A percentile compares a stretch with the other conserved stretches of the same genome.
Conservation (phyloP, 2,888 invertebrate genomes). For the Adela reaumurella region DNA sequence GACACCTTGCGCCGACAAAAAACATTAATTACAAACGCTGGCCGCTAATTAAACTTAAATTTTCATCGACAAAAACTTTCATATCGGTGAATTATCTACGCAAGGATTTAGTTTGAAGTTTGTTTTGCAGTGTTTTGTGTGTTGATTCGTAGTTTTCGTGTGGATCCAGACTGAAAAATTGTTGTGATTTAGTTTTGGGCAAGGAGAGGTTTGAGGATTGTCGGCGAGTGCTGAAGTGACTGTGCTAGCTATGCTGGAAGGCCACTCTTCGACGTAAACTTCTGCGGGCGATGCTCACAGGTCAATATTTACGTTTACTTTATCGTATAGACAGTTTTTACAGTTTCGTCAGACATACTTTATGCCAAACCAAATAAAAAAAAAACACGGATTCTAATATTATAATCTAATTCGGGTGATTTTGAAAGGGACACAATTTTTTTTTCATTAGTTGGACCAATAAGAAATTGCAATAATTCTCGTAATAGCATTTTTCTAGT, state of each 20-base stretch:
- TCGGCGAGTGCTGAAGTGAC: conserved; percentile 52
- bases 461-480: no score
- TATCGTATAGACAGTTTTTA: no score
- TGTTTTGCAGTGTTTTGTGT: conserved; percentile 32
- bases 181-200: background rate
- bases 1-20: conserved; percentile 29
- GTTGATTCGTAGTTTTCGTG: conserved; percentile 33
- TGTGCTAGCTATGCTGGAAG: conserved; percentile 50
- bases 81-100: background rate
- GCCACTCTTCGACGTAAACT: conserved; percentile 35
- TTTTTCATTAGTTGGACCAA: no score
- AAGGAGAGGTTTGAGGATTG: conserved; percentile 22
- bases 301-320: conserved; percentile 42
- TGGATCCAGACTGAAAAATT: conserved; percentile 34
- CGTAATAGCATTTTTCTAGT: no score
- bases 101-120: background rate
- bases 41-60: conserved; percentile 17
- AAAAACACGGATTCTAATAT: no score
- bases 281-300: conserved; percentile 55
- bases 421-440: no score
- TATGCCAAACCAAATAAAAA: no score
- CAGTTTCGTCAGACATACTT: no score
- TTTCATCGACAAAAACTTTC: background rate
- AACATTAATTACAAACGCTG: conserved; percentile 40
- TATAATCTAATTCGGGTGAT: no score